A percentile compares a stretch with the other conserved stretches of the same genome.
Evolutionary conservation across 2,113 vertebrate genomes (phyloP).

Genomic region (Petroica traversi): DNA sequence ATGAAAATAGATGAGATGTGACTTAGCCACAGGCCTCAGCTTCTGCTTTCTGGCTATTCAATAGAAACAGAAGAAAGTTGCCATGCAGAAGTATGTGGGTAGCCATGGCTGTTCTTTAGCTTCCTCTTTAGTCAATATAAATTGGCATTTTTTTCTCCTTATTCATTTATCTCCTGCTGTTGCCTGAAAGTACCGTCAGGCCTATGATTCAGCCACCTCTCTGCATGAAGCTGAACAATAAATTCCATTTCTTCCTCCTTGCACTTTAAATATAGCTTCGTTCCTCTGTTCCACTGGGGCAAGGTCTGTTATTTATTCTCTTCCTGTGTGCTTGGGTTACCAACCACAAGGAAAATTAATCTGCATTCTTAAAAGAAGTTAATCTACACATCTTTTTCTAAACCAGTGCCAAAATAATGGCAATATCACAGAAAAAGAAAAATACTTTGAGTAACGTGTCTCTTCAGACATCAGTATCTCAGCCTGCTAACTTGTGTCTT

Average conservation of each 20-base stretch:
- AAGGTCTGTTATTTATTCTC: background rate
- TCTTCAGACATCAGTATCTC: background rate
- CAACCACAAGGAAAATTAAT: background rate
- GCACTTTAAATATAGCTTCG: conserved; percentile 19
- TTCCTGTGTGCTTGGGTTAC: background rate
- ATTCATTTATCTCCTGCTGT: conserved; percentile 54
- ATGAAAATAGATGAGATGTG: background rate
- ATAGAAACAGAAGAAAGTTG: background rate
- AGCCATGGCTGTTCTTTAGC: conserved; percentile 12
- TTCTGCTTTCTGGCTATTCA: background rate
- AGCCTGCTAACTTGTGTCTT: background rate
- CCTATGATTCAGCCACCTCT: conserved; percentile 49
- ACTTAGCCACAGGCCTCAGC: background rate
- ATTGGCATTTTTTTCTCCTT: conserved; percentile 1
- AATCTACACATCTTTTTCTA: background rate
- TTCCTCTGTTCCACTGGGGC: background rate
- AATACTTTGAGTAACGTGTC: background rate
- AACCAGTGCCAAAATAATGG: background rate
- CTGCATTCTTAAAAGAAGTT: background rate
- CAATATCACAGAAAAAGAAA: background rate
- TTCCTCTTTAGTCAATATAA: conserved; percentile 22
- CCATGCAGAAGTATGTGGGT: background rate
- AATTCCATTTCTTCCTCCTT: conserved; percentile 38
- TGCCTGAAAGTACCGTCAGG: background rate
- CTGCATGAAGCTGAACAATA: conserved; percentile 50